Evolutionary conservation across 1,140 invertebrate species (phyloP).

Genomic region (Sycophila sp.): DNA sequence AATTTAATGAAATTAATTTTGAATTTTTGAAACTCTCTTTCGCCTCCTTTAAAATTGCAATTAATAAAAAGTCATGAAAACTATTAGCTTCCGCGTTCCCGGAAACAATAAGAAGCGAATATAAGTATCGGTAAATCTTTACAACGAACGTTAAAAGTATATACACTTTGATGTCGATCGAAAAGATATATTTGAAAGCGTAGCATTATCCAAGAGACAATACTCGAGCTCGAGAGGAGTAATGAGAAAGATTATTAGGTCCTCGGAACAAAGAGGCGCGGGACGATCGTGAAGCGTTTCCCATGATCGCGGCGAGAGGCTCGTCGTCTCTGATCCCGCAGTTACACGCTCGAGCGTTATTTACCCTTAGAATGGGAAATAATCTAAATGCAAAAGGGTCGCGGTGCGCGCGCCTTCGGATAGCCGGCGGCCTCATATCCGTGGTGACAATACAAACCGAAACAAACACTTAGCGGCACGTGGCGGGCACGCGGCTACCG

Average conservation of each 20-base stretch:
- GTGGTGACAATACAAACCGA: constrained; percentile 68
- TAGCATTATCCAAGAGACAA: too few relatives aligned
- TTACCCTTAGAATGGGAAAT: constrained; percentile 40
- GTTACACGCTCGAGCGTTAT: constrained; percentile 34
- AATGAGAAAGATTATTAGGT: constrained; percentile 9
- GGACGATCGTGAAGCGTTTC: constrained; percentile 14
- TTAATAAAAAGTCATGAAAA: too few relatives aligned
- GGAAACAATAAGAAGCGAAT: too few relatives aligned
- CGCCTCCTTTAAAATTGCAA: too few relatives aligned
- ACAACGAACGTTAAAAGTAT: too few relatives aligned
- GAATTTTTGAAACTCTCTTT: too few relatives aligned
- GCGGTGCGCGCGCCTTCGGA: constrained; percentile 30
- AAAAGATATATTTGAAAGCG: too few relatives aligned
- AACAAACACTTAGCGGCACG: constrained; percentile 67
- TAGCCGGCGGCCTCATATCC: constrained; percentile 53
- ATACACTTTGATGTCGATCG: too few relatives aligned
- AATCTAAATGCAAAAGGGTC: constrained; percentile 36
- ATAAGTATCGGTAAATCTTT: too few relatives aligned
- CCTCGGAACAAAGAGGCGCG: neutral
- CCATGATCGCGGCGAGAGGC: constrained; percentile 22
- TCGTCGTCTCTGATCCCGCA: neutral
- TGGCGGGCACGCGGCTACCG: constrained; percentile 59
- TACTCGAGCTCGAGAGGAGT: too few relatives aligned
- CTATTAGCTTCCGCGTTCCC: too few relatives aligned
- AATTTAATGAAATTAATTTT: too few relatives aligned